Evolutionary conservation across 2,113 vertebrate species (phyloP).

Genomic region (Mungos mungo): DNA sequence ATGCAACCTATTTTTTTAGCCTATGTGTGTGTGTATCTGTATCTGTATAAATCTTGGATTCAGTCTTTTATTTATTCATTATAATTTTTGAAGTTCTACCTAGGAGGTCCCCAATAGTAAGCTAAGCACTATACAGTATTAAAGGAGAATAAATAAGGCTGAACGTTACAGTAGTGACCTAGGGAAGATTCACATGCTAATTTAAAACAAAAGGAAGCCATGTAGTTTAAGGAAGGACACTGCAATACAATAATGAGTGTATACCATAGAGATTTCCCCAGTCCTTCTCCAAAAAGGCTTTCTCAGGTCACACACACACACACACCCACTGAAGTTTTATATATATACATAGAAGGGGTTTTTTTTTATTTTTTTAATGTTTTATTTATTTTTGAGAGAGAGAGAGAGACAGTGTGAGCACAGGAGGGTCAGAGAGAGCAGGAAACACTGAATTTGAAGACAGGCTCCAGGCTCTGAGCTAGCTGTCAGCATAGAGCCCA

Average conservation of each 20-base stretch:
- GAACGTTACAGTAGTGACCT: background rate
- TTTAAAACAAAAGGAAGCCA: background rate
- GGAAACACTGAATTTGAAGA: too few relatives aligned
- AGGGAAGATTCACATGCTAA: background rate
- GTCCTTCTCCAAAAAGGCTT: background rate
- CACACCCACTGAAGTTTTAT: too few relatives aligned
- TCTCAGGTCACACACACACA: background rate
- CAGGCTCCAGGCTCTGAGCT: too few relatives aligned
- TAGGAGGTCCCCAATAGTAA: background rate
- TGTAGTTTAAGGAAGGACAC: background rate
- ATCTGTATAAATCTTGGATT: background rate
- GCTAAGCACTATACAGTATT: background rate
- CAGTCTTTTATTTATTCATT: background rate
- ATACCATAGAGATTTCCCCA: background rate
- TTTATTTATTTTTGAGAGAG: too few relatives aligned
- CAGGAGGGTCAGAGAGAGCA: too few relatives aligned
- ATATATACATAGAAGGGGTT: too few relatives aligned
- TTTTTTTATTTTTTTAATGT: too few relatives aligned
- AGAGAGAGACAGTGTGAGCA: too few relatives aligned
- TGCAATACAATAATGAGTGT: background rate
- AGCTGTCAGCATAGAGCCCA: too few relatives aligned
- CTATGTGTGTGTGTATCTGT: background rate
- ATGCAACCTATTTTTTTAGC: background rate
- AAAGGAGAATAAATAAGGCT: background rate
- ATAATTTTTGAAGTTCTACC: background rate